Base-by-base conservation (phyloP, 2,113 vertebrate species). In the Peucedramus taeniatus region DNA sequence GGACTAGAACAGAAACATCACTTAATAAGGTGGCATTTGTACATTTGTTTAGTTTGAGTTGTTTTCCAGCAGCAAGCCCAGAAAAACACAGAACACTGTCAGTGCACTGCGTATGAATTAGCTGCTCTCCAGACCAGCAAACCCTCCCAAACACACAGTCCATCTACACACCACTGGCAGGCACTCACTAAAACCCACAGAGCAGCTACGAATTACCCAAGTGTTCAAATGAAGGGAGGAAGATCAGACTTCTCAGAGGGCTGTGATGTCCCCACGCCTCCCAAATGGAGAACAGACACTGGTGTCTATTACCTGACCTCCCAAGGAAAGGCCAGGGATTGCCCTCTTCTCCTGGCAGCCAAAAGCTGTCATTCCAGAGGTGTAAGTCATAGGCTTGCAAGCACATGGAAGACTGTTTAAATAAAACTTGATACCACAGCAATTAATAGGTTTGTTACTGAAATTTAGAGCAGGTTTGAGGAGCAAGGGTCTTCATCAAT, bases 381-480 rank as follows among this genome's bases (percentile, higher is more conserved):
- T 39, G 11, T 86, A 95, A 74, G 86, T 78, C 94, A 94, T 6
- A 68, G 65, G 61, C 24, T 83, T 82, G 59, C 79, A 78, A 51
- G 57, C 49, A 53, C 47, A 61, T 1, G 51, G 86, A 75, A 84
- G 42, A 71, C 39, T 35, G 65, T 88, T 90, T 79, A 47, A 97
- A 96, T 90, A 84, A 95, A 95, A 96, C 94, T 50, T 68, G 64
- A 95, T 96, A 91, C 76, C 75, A 74, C 86, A 51, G 94, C 77
- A 94, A 91, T 87, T 56, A 90, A 30, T 13, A 79, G 35, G 69
- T 51, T 92, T 42, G 1, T 26, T 49, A 35, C 40, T 75, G 90
- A 66, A 82, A 76, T 71, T 94, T 71, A 64, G 70, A 90, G 83
- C 57, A 69, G 75, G 49, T 88, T 33, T 82, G 65, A 84, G 60